Evolutionary conservation across 1,140 invertebrate species (phyloP).

Genomic region (Ylistrum balloti): DNA sequence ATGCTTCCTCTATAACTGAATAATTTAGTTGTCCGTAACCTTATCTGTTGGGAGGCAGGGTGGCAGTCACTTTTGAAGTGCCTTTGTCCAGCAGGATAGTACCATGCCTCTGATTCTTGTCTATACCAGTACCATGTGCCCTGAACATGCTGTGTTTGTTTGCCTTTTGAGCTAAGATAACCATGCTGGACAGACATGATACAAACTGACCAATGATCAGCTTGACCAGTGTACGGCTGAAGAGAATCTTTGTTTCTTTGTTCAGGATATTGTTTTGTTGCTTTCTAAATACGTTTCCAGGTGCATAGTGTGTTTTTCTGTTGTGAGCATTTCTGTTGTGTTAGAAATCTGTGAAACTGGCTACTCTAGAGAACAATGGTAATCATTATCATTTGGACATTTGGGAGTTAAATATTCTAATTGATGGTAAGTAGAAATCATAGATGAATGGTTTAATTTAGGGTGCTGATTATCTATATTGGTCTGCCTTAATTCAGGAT

Average conservation of each 20-base stretch:
- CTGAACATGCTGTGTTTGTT: slow-evolving; percentile 23
- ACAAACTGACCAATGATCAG: background rate
- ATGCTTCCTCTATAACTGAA: background rate
- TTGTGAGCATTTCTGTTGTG: background rate
- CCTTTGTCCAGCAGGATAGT: background rate
- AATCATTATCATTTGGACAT: slow-evolving; percentile 6
- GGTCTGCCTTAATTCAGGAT: background rate
- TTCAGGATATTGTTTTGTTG: no score
- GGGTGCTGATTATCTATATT: background rate
- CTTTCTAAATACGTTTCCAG: background rate
- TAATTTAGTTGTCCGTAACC: background rate
- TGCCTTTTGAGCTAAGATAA: background rate
- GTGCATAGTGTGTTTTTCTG: background rate
- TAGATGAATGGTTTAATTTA: background rate
- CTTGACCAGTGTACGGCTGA: no score
- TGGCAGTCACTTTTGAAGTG: background rate
- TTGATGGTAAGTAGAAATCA: background rate
- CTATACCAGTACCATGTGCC: background rate
- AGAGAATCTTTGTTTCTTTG: no score
- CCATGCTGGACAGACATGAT: background rate
- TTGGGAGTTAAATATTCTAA: background rate
- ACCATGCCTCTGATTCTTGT: background rate
- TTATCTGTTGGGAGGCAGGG: background rate
- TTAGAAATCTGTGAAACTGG: background rate
- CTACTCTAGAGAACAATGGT: background rate